Conservation (phyloP, 1,140 invertebrate genomes). For the Teleopsis dalmanni region DNA sequence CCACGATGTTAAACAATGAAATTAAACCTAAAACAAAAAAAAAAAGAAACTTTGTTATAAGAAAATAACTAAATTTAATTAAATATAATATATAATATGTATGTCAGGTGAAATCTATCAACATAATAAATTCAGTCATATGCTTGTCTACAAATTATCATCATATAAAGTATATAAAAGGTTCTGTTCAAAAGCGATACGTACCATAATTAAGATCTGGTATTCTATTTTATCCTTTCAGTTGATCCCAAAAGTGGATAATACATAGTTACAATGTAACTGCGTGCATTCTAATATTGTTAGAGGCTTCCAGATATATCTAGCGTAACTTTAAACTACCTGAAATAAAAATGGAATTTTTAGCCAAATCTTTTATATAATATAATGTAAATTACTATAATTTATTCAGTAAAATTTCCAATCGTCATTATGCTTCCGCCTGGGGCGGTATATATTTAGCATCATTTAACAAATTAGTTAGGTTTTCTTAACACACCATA, state of each 20-base stretch:
- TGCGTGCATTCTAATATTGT: conserved; percentile 5
- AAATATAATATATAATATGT: neutral
- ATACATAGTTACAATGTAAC: conserved; percentile 9
- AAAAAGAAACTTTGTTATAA: neutral
- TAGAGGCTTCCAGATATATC: neutral
- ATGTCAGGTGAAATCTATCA: conserved; percentile 12
- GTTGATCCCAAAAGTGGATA: neutral
- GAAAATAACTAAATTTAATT: neutral
- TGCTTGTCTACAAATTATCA: conserved; percentile 17
- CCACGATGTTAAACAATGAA: neutral
- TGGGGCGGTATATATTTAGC: conserved; percentile 14
- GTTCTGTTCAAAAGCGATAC: neutral
- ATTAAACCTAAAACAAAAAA: neutral
- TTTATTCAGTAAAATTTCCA: conserved; percentile 6
- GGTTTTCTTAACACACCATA: too few relatives aligned
- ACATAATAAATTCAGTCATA: conserved; percentile 14
- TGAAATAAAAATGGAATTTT: conserved; percentile 1
- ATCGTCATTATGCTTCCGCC: conserved; percentile 11
- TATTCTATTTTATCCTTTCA: neutral
- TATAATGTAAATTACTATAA: neutral
- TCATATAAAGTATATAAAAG: neutral
- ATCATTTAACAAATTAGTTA: too few relatives aligned
- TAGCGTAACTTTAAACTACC: neutral
- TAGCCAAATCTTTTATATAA: neutral
- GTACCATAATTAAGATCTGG: neutral